Evolutionary conservation across 2,113 vertebrate genomes (phyloP).

Genomic region (Odontophorus gujanensis): DNA sequence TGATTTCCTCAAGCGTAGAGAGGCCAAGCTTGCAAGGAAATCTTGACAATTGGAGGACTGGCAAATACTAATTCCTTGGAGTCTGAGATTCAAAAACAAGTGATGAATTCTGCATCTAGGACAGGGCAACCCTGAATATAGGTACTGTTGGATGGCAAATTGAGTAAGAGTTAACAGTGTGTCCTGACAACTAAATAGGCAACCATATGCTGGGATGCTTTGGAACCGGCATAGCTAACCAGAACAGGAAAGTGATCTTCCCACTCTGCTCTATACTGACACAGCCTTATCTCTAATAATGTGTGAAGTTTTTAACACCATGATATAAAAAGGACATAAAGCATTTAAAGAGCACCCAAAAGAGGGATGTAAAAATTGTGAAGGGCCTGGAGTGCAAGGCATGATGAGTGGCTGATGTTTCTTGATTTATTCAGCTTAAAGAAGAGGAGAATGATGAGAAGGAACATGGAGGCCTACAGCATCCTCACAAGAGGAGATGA

Average conservation of each 20-base stretch:
- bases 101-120: too few species aligned
- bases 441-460: background rate
- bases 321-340: background rate
- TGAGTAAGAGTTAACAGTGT: background rate
- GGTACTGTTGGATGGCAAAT: background rate
- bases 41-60: background rate
- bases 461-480: background rate
- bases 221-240: background rate
- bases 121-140: background rate
- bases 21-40: background rate
- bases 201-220: background rate
- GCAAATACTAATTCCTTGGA: background rate
- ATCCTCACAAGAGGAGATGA: background rate
- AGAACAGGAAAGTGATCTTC: background rate
- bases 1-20: background rate
- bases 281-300: background rate
- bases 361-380: background rate
- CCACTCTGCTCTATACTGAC: background rate
- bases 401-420: background rate
- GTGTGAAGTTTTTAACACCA: background rate
- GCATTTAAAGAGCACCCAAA: background rate
- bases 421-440: background rate
- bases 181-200: background rate
- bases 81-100: too few species aligned
- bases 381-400: background rate